Evolutionary conservation across 2,888 invertebrate species (phyloP), one percentile per base, ranked within the genome.

Genomic region (Polydrusus pterygomalis): DNA sequence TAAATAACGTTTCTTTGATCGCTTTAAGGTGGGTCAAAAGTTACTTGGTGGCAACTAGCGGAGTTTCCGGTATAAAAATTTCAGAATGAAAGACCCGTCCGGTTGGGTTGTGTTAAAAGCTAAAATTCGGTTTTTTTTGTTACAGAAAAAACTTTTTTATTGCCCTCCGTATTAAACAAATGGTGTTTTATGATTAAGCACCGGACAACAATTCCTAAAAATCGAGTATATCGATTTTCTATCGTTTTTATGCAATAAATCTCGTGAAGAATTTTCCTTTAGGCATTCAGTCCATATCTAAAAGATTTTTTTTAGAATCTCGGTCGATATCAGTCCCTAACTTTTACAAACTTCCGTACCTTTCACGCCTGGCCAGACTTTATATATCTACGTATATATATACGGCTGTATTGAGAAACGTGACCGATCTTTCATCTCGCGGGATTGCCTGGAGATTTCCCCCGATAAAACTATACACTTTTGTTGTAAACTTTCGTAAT

Each of bases 401-500:
- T 81, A 83, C 81, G 81, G 65, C 81, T 82, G 82, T 82, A 81
- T 81, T 80, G 78, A 79, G 82, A 84, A 87, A 90, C 89, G 90
- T 90, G 90, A 90, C 89, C 89, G 90, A 89, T 89, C 89, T 87
- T 84, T 83, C 84, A 88, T 89, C 89, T 88, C 89, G 81, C 80
- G 89, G 89, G 89, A 88, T 86, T 84, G 86, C 85, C 83, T 86
- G 82, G 87, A 89, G 89, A 90, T 90, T 90, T 90, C 89, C 90
- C 89, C 87, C 89, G 89, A 88, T 89, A 89, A 89, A 89, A 89
- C 89, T 89, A 89, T 89, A 89, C 88, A 88, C 88, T 88, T 88
- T 88, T 87, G 87, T 87, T 86, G 86, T 86, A 87, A 87, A 87
- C 86, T 86, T 87, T 85, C 82, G 87, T 87, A 87, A 87, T 87